A percentile compares a stretch with the other conserved stretches of the same genome.
These are phyloP conservation scores for Grammomys surdaster DNA, from an alignment of 2,113 vertebrate species.

Conservation along the genomic window DNA sequence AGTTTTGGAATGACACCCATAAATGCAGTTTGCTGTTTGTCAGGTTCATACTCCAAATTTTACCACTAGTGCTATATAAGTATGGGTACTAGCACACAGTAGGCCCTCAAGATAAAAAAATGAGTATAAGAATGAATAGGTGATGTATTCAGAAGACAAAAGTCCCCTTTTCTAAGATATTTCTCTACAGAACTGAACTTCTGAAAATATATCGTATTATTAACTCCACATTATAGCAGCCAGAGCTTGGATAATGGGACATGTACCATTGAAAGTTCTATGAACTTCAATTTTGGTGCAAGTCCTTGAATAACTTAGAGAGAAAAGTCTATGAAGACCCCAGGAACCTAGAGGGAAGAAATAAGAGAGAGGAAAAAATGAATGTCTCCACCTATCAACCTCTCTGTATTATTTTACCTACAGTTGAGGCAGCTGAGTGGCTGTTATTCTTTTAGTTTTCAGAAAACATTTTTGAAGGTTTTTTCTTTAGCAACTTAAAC, in stretches of 20 bases:
- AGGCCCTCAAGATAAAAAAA: not conserved
- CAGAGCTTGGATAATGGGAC: not conserved
- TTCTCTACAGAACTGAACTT: not conserved
- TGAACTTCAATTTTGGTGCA: not conserved
- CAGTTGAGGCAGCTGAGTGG: not conserved
- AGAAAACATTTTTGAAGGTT: slow-evolving; percentile 59
- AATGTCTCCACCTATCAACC: not conserved
- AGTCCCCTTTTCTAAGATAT: not conserved
- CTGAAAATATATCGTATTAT: not conserved
- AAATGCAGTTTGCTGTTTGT: not conserved
- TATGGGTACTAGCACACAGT: not conserved
- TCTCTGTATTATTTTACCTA: not conserved
- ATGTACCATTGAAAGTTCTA: not conserved
- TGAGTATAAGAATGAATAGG: not conserved
- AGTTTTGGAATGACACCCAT: not conserved
- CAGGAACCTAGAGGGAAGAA: not conserved
- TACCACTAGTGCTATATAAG: not conserved
- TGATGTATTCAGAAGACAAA: not conserved
- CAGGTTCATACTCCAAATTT: not conserved
- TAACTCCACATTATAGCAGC: not conserved
- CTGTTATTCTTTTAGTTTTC: not conserved
- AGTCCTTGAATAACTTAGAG: not conserved
- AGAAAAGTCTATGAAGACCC: not conserved
- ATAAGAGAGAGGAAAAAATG: not conserved
- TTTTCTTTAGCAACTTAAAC: slow-evolving; percentile 57